Evolutionary conservation across 1,140 invertebrate species (phyloP), one percentile per base, ranked within the genome.

Genomic region (Gryllus bimaculatus): DNA sequence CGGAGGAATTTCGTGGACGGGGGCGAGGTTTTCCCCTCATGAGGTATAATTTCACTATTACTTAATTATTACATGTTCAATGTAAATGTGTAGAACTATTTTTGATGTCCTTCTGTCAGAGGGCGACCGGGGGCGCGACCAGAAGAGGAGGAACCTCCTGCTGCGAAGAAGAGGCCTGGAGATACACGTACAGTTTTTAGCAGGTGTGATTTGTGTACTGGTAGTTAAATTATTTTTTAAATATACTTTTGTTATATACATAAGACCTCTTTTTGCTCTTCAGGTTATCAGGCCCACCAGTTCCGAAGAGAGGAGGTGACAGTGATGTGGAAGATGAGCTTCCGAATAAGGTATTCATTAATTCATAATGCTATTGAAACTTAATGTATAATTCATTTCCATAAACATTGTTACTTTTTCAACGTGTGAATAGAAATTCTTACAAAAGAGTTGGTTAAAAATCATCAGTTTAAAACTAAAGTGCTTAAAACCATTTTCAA

Each of bases 171-270:
- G 77, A 81, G 82, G 78, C 79, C 81, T 21, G 82, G 81, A 48
- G 83, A 83, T 20, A 79, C 82, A 49, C 79, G 82, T 47, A 83
- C 83, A 49, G 82, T 83, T 13, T 83, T 83, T 76, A 83, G 83
- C 81, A 82, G 83, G 82, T 83, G 79, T 75, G 20, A 75, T 21
- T 75, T 75, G 12, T 75, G 13, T 18, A 10, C 12, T 15, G n/a
- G 8, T 5, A 21, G 8, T 21, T 3, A 8, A 21, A 20, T 21
- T 21, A 3, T 4, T 77, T 48, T 48, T 77, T 77, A 13, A 13
- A 20, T 26, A 77, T 47, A 39, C 39, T 77, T 49, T 12, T 26
- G 18, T 76, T 76, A 47, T 76, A 0, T 76, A 7, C 8, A 47
- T 39, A 7, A 10, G 75, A 26, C 47, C 20, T 47, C n/a, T n/a